Base-by-base conservation (phyloP, 2,888 invertebrate genomes). In the Nomada flava region DNA sequence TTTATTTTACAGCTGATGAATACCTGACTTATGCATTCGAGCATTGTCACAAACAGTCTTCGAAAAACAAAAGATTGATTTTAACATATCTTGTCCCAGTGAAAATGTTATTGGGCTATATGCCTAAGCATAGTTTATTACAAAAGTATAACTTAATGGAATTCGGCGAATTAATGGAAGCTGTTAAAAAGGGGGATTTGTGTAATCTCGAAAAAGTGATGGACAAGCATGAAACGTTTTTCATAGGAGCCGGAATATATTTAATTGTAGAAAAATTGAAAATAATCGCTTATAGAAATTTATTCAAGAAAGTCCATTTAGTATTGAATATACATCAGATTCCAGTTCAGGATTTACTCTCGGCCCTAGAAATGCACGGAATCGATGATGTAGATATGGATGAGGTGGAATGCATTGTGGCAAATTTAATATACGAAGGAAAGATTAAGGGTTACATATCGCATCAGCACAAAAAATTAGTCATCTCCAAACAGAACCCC, bases 371-470 rank as follows among this genome's bases (percentile, higher is more conserved):
- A 90, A 96, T 96, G 93, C 96, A 97, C 91, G 97, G 98, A 11
- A 96, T 97, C 83, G 96, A 96, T 52, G 98, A 98, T 91, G 97
- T 98, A 2, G 98, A 98, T 92, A 95, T 97, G 88, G 99, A 99
- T 93, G 99, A 99, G 94, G 98, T 98, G 0, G 98, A 98, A 90
- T 99, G 99, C 94, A 98, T 99, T 90, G 96, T 99, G 3, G 98
- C 99, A 1, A 99, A 99, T 95, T 95, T 99, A 73, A 99, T 99
- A 90, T 98, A 96, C 92, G 98, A 99, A 94, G 98, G 98, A 36
- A 99, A 98, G 95, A 98, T 99, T 89, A 99, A 99, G 94, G 99
- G 99, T 0, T 99, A 99, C 94, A 98, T 99, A 91, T 99, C 99
- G 0, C 97, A 98, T 94, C 98, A 98, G 89, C 99, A 99, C 94